These are phyloP conservation scores for Drosophila setifemur DNA, from an alignment of 1,140 invertebrate species.

Conservation along the genomic window DNA sequence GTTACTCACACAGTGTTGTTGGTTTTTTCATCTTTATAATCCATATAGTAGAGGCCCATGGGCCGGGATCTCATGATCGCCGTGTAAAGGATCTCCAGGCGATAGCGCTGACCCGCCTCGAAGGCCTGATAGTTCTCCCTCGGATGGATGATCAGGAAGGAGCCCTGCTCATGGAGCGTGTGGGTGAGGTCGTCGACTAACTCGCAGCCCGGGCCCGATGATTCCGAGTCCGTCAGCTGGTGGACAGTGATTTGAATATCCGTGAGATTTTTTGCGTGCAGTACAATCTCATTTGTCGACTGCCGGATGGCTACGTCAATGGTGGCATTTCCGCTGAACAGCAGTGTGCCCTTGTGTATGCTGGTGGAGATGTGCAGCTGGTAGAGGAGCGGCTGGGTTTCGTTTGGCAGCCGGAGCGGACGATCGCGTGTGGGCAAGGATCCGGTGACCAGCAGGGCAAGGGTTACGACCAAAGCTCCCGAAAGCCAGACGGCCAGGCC, in stretches of 20 bases:
- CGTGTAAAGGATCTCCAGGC: conserved; percentile 63
- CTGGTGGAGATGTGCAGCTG: conserved; percentile 86
- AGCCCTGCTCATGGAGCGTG: conserved; percentile 22
- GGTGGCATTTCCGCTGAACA: conserved; percentile 85
- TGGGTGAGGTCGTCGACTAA: conserved; percentile 60
- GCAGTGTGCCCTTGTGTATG: conserved; percentile 83
- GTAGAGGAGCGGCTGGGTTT: conserved; percentile 86
- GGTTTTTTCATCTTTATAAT: conserved; percentile 77
- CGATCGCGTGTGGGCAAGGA: conserved; percentile 3
- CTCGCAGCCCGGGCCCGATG: conserved; percentile 10
- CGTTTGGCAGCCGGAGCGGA: conserved; percentile 84
- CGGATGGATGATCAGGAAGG: conserved; percentile 68
- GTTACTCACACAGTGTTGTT: conserved; percentile 69
- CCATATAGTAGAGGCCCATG: conserved; percentile 86
- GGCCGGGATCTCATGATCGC: conserved; percentile 71
- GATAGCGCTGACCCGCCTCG: conserved; percentile 65
- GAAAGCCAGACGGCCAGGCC: neutral
- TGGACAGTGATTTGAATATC: conserved; percentile 61
- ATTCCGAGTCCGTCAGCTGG: conserved; percentile 28
- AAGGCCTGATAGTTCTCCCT: conserved; percentile 66
- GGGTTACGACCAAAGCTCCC: conserved; percentile 15
- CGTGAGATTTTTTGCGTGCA: conserved; percentile 83
- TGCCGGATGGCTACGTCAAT: conserved; percentile 83
- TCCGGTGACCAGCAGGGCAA: conserved; percentile 1
- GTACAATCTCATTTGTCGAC: conserved; percentile 82